Conservation (phyloP, 2,797 vertebrate species). For the Pitangus sulphuratus region DNA sequence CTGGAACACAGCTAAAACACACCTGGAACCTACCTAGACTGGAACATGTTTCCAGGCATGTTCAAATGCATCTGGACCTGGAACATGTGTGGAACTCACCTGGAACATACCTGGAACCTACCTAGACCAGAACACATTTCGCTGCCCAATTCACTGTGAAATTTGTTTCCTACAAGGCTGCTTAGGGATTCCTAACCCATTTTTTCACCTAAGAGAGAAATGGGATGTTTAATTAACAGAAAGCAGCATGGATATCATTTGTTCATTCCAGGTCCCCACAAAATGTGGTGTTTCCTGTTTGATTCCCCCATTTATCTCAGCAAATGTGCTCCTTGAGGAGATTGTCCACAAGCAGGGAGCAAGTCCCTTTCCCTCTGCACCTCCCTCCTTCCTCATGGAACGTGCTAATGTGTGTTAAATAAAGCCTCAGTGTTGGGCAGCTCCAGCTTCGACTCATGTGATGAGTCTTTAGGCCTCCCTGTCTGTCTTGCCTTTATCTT, state of each 20-base stretch:
- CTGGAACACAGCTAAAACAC: not conserved
- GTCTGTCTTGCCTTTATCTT: not conserved
- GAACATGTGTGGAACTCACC: not conserved
- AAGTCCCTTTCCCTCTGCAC: not conserved
- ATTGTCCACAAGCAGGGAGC: not conserved
- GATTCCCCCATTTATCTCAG: not conserved
- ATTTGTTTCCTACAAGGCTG: not conserved
- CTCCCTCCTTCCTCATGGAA: not conserved
- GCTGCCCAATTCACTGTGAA: not conserved
- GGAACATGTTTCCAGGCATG: not conserved
- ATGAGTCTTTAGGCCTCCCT: not conserved
- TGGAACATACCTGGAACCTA: not conserved
- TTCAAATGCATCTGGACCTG: not conserved
- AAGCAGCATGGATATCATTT: not conserved
- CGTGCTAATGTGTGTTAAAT: not conserved
- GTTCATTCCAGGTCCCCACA: not conserved
- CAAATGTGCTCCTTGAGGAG: not conserved
- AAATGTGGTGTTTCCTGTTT: not conserved
- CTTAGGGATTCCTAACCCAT: not conserved
- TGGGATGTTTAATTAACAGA: not conserved
- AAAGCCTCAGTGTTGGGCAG: not conserved
- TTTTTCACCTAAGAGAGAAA: not conserved
- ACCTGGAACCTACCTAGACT: not conserved
- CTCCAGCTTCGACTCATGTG: not conserved
- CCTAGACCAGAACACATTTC: not conserved